Base-by-base conservation (phyloP, 2,888 invertebrate genomes). In the Nomada fucata region DNA sequence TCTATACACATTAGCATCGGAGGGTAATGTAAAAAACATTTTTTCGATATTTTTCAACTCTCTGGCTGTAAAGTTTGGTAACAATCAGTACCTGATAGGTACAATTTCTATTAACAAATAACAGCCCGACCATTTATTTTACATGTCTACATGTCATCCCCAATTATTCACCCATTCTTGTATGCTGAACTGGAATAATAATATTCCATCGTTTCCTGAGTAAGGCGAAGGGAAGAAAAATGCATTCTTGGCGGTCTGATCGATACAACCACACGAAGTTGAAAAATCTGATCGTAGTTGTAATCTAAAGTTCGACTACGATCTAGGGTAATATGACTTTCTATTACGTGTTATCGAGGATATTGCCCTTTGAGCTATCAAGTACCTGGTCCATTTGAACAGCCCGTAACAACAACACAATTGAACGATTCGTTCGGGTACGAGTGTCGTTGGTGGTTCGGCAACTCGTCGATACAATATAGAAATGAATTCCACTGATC, bases 351-450 rank as follows among this genome's bases (percentile, higher is more conserved):
- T 70, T 67, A 68, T 64, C 50, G 69, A 70, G 42, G 74, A 63
- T 71, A 79, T 76, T 76, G 36, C 60, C 20, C 20, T 69, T 73
- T 76, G 29, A 63, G 47, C 42, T 42, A 52, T 7, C 50, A 42
- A 71, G 68, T 55, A 63, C 44, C 75, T 67, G 64, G 59, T 13
- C 68, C 65, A 72, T 72, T 72, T 82, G 68, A 55, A 44, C 36
- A 53, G 81, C 20, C 65, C 70, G 61, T 81, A 76, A 67, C 72
- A 81, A 81, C 76, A 76, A 83, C 76, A 73, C 42, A 63, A 79
- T 53, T n/a, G 67, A 75, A 65, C 68, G 69, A 68, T 81, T 69
- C 70, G 53, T 61, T 42, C 44, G 29, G 67, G 63, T 44, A 55
- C 50, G 65, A 74, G 61, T 61, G 52, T 52, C 64, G 70, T 74